A percentile compares a stretch with the other conserved stretches of the same genome.
These are phyloP conservation scores for Nyctibius grandis DNA, from an alignment of 2,797 vertebrate species.

Conservation along the genomic window DNA sequence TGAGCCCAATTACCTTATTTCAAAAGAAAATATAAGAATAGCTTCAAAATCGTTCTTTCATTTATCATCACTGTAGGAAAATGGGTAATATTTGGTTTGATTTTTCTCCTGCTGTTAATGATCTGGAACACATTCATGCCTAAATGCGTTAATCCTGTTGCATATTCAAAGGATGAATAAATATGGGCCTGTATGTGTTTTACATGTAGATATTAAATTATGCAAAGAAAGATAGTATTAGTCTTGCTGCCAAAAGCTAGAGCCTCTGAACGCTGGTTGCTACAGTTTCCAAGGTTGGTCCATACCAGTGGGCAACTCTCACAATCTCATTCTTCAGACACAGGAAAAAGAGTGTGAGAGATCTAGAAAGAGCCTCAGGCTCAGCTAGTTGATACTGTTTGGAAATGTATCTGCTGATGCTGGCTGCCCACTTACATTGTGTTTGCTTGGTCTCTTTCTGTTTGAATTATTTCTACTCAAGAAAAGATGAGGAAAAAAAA, in stretches of 20 bases:
- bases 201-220: background rate
- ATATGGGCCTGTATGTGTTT: background rate
- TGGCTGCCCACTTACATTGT: background rate
- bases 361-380: background rate
- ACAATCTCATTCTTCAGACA: background rate
- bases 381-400: background rate
- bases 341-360: background rate
- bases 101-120: background rate
- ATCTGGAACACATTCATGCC: background rate
- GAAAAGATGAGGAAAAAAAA: background rate
- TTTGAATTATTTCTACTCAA: background rate
- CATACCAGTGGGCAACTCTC: background rate
- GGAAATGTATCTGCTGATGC: background rate
- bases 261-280: background rate
- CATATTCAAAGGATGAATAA: background rate
- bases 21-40: conserved; percentile 49
- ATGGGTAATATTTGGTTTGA: background rate
- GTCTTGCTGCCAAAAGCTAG: background rate
- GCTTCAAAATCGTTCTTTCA: conserved; percentile 19
- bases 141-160: background rate
- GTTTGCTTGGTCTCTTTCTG: background rate
- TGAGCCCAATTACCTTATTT: conserved; percentile 56
- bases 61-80: conserved; percentile 10
- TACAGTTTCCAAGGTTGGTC: background rate
- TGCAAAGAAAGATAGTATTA: background rate